A percentile compares a stretch with the other conserved stretches of the same genome.
Evolutionary conservation across 2,797 vertebrate genomes (phyloP).

Genomic region (Crypturellus tataupa): DNA sequence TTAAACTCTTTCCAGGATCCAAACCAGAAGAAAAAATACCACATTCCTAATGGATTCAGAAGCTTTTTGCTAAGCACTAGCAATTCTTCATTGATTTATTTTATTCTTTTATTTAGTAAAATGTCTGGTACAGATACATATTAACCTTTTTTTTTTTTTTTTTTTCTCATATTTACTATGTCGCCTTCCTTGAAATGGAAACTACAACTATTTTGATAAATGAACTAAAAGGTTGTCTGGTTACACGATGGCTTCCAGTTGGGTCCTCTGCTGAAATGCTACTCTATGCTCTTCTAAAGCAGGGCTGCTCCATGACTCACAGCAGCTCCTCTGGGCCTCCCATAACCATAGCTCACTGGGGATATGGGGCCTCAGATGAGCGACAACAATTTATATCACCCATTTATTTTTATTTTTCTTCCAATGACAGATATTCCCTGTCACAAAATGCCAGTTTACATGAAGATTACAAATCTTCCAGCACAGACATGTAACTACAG

Average conservation of each 20-base stretch:
- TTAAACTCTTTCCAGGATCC: conserved; percentile 9
- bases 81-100: conserved; percentile 44
- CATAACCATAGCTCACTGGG: conserved; percentile 57
- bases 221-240: conserved; percentile 75
- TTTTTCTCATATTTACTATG: conserved; percentile 74
- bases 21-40: not conserved
- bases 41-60: conserved; percentile 17
- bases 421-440: conserved; percentile 36
- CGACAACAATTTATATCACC: conserved; percentile 40
- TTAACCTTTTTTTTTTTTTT: conserved; percentile 60
- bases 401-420: conserved; percentile 63
- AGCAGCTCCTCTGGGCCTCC: conserved; percentile 34
- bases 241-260: conserved; percentile 55
- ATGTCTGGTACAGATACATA: conserved; percentile 62
- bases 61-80: conserved; percentile 20
- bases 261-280: conserved; percentile 66
- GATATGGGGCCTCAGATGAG: conserved; percentile 12
- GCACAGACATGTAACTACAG: not conserved
- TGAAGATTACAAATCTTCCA: conserved; percentile 34
- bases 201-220: conserved; percentile 78
- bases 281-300: conserved; percentile 39
- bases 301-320: conserved; percentile 50
- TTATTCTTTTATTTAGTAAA: conserved; percentile 60
- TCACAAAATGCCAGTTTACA: conserved; percentile 40
- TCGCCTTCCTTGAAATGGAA: conserved; percentile 77